Evolutionary conservation across 2,888 invertebrate species (phyloP).

Genomic region (Mechanitis messenoides): DNA sequence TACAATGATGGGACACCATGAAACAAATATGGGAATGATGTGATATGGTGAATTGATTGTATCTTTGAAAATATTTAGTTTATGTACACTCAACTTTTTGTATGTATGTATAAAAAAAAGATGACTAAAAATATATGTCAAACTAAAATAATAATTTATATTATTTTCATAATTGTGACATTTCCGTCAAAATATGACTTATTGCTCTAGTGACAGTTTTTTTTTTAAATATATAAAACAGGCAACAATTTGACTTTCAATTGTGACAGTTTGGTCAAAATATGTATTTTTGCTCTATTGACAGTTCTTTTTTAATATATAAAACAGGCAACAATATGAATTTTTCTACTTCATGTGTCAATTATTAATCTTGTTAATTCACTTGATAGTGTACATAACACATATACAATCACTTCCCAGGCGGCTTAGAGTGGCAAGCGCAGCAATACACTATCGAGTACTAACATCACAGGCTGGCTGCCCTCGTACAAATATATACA

Average conservation of each 20-base stretch:
- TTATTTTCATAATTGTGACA: no score
- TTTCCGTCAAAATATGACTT: conserved; percentile 15
- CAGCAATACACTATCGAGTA: conserved; percentile 40
- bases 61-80: conserved; percentile 11
- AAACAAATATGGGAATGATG: conserved; percentile 26
- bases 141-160: neutral
- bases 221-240: neutral
- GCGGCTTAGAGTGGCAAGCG: conserved; percentile 55
- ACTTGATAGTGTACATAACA: conserved; percentile 21
- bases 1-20: conserved; percentile 26
- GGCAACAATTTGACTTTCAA: no score
- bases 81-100: conserved; percentile 22
- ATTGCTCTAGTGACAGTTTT: neutral
- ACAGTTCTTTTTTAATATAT: neutral
- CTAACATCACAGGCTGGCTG: conserved; percentile 65
- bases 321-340: neutral
- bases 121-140: conserved; percentile 9
- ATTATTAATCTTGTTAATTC: neutral
- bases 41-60: conserved; percentile 29
- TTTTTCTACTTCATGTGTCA: no score
- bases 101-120: conserved; percentile 12
- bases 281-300: conserved; percentile 14
- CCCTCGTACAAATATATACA: conserved; percentile 43
- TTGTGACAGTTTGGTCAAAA: neutral
- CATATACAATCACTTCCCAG: conserved; percentile 34